Conservation (phyloP, 2,113 vertebrate genomes). For the Peromyscus leucopus region DNA sequence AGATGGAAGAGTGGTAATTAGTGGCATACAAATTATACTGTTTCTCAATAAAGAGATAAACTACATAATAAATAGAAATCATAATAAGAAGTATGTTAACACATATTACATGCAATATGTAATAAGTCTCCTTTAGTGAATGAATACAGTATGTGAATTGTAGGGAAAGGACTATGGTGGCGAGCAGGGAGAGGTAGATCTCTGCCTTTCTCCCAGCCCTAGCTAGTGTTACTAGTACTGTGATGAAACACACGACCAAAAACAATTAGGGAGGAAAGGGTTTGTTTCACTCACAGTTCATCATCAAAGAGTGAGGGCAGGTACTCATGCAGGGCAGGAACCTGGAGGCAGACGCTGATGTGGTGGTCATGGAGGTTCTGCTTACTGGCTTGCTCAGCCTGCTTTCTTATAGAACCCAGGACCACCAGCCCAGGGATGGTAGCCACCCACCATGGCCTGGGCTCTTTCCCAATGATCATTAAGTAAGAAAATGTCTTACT, state of each 20-base stretch:
- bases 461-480: neutral
- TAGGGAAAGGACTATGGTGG: neutral
- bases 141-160: neutral
- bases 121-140: neutral
- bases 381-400: neutral
- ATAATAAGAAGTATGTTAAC: neutral
- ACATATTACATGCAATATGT: neutral
- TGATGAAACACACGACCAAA: neutral
- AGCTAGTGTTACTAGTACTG: neutral
- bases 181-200: neutral
- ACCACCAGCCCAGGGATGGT: neutral
- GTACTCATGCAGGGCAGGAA: neutral
- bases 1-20: constrained; percentile 20
- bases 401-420: neutral
- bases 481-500: neutral
- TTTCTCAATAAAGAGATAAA: neutral
- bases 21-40: neutral
- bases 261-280: neutral
- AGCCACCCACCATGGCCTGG: neutral
- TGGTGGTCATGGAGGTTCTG: neutral
- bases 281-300: neutral
- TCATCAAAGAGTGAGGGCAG: neutral
- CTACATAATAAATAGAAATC: neutral
- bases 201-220: neutral
- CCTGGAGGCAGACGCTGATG: neutral